Percentiles rank a stretch among this genome's conserved stretches.
phyloP scores from a whole-genome alignment of 2,797 vertebrate species.

The Clarias platycephalus region DNA sequence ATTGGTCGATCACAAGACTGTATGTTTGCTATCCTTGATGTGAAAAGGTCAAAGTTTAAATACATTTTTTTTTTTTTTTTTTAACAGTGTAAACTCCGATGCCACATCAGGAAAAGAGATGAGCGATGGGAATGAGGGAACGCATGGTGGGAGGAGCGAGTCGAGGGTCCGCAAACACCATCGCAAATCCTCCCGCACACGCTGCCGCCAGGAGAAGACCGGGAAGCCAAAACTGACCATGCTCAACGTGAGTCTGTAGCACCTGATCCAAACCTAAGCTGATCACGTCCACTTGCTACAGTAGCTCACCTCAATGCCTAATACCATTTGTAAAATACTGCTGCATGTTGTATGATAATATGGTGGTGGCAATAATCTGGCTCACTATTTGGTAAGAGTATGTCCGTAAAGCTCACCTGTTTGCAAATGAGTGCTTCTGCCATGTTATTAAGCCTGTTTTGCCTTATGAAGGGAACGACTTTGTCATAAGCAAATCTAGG shows the following conservation, averaged over 20 bases:
- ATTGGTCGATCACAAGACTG: too few relatives aligned
- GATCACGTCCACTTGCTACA: background rate
- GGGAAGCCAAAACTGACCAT: constrained; percentile 90
- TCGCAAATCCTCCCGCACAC: constrained; percentile 85
- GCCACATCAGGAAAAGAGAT: constrained; percentile 89
- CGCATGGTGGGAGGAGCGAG: constrained; percentile 81
- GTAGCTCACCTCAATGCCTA: background rate
- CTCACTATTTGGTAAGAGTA: background rate
- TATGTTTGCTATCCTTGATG: background rate
- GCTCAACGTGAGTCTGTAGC: constrained; percentile 83
- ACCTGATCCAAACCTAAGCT: background rate
- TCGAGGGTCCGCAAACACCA: constrained; percentile 86
- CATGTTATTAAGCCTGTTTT: background rate
- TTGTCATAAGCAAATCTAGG: background rate
- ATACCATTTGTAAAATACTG: background rate
- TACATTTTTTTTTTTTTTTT: background rate
- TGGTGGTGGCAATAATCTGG: too few relatives aligned
- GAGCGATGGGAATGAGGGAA: constrained; percentile 90
- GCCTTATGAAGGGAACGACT: background rate
- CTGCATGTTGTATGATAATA: background rate
- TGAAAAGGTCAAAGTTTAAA: background rate
- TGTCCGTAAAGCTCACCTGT: background rate
- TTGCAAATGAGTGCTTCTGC: background rate
- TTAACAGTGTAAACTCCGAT: constrained; percentile 81
- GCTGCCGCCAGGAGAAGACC: constrained; percentile 89